Base-by-base conservation (phyloP, 2,113 vertebrate species). In the Indri indri region DNA sequence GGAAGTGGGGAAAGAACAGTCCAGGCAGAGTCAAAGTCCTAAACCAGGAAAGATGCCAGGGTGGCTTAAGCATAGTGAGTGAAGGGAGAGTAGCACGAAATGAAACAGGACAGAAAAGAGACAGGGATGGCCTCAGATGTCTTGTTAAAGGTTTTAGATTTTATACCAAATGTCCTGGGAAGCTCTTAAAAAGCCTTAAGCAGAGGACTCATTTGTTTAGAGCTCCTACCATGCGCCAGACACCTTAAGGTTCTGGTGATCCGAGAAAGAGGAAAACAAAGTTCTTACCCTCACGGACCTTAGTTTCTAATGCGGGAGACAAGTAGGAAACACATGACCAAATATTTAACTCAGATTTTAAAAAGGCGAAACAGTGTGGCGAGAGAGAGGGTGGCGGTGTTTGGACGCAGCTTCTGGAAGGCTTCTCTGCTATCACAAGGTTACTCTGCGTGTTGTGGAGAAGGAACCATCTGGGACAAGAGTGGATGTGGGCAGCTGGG, bases 111-210 rank as follows among this genome's bases (percentile, higher is more conserved):
- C 1, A 1, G 66, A 61, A 37, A 40, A 22, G 90, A 22, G 37
- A 45, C 0, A 0, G 3, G 16, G 57, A 11, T 0, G 17, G 9
- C 74, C 25, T 4, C 18, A 12, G 30, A 6, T 2, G 0, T 45
- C 80, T 34, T 18, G 6, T 6, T 13, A 0, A 8, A 0, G 42
- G n/a, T 27, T 34, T 50, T 57, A 30, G 40, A 20, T 91, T 83
- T 74, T 18, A 34, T 40, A 61, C 42, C 45, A 18, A 2, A 8
- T 14, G 1, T 23, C 1, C 6, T 8, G 20, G 82, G 82, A 32
- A 25, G 50, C 22, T 10, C 22, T 11, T 8, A 45, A 17, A 57
- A 18, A 6, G 30, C 42, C 45, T 32, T 3, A 40, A 52, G 23
- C 23, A 6, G 8, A 57, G 30, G 42, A 18, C 42, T 40, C 8